Base-by-base conservation (phyloP, 2,888 invertebrate species). In the Tholera decimalis region DNA sequence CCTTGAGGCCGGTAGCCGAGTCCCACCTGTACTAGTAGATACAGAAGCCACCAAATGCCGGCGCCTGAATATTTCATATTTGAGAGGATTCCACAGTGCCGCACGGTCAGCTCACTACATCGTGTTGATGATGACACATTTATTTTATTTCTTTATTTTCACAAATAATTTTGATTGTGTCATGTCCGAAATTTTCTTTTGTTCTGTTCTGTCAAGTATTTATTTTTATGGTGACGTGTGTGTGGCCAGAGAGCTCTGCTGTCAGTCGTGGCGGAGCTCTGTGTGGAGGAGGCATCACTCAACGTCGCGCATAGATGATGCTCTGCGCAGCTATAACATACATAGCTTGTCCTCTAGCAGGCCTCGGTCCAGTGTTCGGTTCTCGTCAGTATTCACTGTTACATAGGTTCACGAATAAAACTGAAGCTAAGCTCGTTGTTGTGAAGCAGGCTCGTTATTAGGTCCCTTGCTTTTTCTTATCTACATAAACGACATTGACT, bases 1-100 rank as follows among this genome's bases (percentile, higher is more conserved):
- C n/a, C n/a, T n/a, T n/a, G n/a, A n/a, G n/a, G n/a, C n/a, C n/a
- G n/a, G n/a, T n/a, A n/a, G n/a, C n/a, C n/a, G n/a, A n/a, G n/a
- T n/a, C n/a, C n/a, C n/a, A 93, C 93, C 93, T 94, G 93, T 58
- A 93, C 68, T 0, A 94, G 84, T 28, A 94, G 76, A 85, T 84
- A 86, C 35, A 93, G 77, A 8, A 93, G 84, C 83, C 88, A 88
- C 91, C 92, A 93, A 69, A 92, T 68, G 35, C 86, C 84, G 26
- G 85, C 71, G 50, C 80, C 78, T 41, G 86, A 83, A 73, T 84
- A 81, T 88, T 90, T 91, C 92, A 93, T 93, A 86, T 74, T 75
- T 79, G 53, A 86, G 85, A 85, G 68, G 63, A 73, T 73, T 61
- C 74, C 53, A 44, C 61, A 66, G 60, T 35, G 33, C 3, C 41